Evolutionary conservation across 2,797 vertebrate genomes (phyloP), one percentile per base, ranked within the genome.

Genomic region (Chiropotes sagulatus): DNA sequence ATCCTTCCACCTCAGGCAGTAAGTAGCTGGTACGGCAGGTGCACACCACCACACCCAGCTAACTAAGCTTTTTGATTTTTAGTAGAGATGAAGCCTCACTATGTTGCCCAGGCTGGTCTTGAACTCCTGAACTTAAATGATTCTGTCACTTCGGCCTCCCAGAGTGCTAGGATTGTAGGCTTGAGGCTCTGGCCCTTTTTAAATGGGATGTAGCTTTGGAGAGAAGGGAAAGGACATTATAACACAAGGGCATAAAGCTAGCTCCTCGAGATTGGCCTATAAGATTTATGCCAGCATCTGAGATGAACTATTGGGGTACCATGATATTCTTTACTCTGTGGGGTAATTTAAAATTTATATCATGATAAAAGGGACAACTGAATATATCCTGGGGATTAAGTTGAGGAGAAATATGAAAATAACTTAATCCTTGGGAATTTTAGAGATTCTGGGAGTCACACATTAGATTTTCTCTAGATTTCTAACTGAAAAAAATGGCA

Each of bases 401-500:
- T 79, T 92, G 73, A 80, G 19, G 30, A 94, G 78, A 93, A 94
- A 92, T 84, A 39, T 80, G 36, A 89, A 95, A 79, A 67, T 93
- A 90, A 85, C 57, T 61, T 81, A 90, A 64, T 92, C 36, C 46
- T 88, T 80, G 36, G 70, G 41, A 82, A 86, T 92, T 90, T n/a
- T 89, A 88, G 44, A 90, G 41, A 80, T 91, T 93, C 46, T 87
- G 41, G 10, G 33, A 89, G 19, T 95, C 44, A 93, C 24, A 85
- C 12, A 17, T 94, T 84, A 67, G 70, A 83, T 92, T 80, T 83
- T 89, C 73, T 79, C 24, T 78, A 24, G 64, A 87, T 93, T 96
- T 97, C 72, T 93, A 36, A 96, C 26, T 54, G 30, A 96, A 96
- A 54, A 54, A 91, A 73, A 44, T 85, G 33, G 39, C 64, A 96